These are phyloP conservation scores for Sebastes fasciatus DNA, from an alignment of 2,113 vertebrate species.

Conservation along the genomic window DNA sequence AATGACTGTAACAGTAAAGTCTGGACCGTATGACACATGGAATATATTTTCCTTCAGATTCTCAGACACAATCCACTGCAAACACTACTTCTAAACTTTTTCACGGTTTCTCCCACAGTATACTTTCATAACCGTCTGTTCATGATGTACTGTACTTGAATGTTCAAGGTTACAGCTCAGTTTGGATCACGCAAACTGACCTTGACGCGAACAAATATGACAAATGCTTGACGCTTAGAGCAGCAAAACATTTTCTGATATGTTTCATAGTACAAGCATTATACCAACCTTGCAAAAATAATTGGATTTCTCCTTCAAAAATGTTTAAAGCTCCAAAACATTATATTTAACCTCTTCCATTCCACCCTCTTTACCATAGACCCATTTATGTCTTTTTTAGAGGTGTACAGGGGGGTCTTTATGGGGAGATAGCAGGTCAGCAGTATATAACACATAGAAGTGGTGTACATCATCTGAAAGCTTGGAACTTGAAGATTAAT, in stretches of 20 bases:
- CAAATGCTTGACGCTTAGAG: neutral
- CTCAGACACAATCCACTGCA: slow-evolving; percentile 20
- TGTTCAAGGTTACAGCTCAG: slow-evolving; percentile 2
- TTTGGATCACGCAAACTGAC: too few species aligned
- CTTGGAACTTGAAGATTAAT: too few species aligned
- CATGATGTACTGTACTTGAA: too few species aligned
- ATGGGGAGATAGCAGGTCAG: too few species aligned
- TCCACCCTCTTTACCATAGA: too few species aligned
- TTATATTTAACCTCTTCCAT: too few species aligned
- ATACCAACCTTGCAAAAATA: neutral
- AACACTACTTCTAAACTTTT: slow-evolving; percentile 11
- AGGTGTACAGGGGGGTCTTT: too few species aligned
- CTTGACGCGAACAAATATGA: too few species aligned
- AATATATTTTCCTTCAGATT: slow-evolving; percentile 26
- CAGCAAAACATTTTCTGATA: neutral
- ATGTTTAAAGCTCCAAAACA: neutral
- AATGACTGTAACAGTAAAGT: slow-evolving; percentile 30
- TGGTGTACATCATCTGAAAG: too few species aligned
- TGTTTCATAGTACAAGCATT: neutral
- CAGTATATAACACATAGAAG: too few species aligned
- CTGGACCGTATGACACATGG: slow-evolving; percentile 34
- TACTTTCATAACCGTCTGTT: neutral
- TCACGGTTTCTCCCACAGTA: neutral
- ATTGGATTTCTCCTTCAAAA: neutral
- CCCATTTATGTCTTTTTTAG: too few species aligned